Percentiles rank a stretch among this genome's conserved stretches.
phyloP scores from a whole-genome alignment of 2,888 invertebrate species.

The Lapara coniferarum region DNA sequence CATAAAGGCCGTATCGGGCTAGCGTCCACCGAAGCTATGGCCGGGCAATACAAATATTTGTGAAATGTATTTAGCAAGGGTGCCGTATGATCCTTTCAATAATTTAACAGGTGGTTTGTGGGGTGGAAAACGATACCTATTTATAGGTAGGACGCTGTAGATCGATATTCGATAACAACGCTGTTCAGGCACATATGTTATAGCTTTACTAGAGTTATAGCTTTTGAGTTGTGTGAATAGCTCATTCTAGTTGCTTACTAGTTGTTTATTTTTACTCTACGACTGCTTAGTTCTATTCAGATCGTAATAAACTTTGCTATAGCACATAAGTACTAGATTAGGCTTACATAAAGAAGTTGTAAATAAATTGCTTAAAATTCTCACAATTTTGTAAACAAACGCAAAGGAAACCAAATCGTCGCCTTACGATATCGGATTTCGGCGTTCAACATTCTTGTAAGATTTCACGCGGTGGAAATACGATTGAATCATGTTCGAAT shows the following conservation, averaged over 20 bases:
- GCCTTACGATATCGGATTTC: neutral
- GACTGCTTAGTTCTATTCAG: too few species aligned
- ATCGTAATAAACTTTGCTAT: too few species aligned
- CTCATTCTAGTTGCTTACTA: too few species aligned
- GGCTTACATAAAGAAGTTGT: too few species aligned
- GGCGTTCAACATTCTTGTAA: neutral
- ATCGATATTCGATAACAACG: slow-evolving; percentile 27
- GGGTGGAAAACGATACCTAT: slow-evolving; percentile 39
- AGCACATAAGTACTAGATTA: too few species aligned
- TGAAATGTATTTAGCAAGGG: slow-evolving; percentile 38
- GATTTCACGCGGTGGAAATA: neutral
- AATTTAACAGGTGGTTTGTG: slow-evolving; percentile 44
- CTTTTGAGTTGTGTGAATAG: neutral
- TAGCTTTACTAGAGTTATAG: neutral
- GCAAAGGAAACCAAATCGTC: neutral
- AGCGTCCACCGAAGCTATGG: slow-evolving; percentile 26
- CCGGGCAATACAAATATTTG: slow-evolving; percentile 37
- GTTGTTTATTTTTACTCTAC: too few species aligned
- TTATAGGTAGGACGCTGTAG: slow-evolving; percentile 24
- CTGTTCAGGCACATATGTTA: neutral
- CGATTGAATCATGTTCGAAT: neutral
- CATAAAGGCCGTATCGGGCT: neutral
- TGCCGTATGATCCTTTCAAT: slow-evolving; percentile 40
- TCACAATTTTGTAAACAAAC: neutral
- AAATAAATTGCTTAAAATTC: neutral